phyloP scores from a whole-genome alignment of 2,888 invertebrate species.

The Alloplasta piceator region DNA sequence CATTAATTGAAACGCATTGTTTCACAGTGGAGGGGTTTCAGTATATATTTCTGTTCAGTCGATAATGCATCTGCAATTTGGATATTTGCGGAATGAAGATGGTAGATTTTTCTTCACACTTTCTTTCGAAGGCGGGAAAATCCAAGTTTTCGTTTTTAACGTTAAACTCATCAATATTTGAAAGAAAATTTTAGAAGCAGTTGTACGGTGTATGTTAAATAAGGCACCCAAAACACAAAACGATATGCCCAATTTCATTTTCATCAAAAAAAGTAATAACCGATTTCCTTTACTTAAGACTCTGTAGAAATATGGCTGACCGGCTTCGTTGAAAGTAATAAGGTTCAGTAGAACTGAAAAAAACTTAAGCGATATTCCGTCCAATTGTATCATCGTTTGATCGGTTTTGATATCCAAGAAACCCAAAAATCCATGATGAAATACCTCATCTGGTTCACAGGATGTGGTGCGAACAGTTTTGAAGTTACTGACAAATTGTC shows the following conservation, averaged over 20 bases:
- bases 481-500: background rate
- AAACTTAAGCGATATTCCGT: conserved; percentile 17
- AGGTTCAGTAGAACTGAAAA: conserved; percentile 54
- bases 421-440: conserved; percentile 46
- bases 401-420: conserved; percentile 55
- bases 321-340: conserved; percentile 38
- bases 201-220: conserved; percentile 50
- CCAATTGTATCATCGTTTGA: conserved; percentile 10
- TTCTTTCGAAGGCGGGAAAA: conserved; percentile 66
- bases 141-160: conserved; percentile 64
- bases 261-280: conserved; percentile 59
- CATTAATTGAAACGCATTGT: conserved; percentile 60
- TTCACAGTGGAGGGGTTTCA: conserved; percentile 61
- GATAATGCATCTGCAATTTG: conserved; percentile 61
- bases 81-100: conserved; percentile 49
- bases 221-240: conserved; percentile 56
- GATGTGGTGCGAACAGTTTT: background rate
- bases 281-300: conserved; percentile 39
- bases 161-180: conserved; percentile 54
- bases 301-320: conserved; percentile 57
- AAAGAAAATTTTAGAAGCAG: conserved; percentile 56
- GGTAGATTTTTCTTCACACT: conserved; percentile 58
- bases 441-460: conserved; percentile 12
- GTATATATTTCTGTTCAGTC: conserved; percentile 61
- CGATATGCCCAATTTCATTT: conserved; percentile 59